Evolutionary conservation across 2,888 invertebrate species (phyloP), one percentile per base, ranked within the genome.

Genomic region (Ophion costatus): DNA sequence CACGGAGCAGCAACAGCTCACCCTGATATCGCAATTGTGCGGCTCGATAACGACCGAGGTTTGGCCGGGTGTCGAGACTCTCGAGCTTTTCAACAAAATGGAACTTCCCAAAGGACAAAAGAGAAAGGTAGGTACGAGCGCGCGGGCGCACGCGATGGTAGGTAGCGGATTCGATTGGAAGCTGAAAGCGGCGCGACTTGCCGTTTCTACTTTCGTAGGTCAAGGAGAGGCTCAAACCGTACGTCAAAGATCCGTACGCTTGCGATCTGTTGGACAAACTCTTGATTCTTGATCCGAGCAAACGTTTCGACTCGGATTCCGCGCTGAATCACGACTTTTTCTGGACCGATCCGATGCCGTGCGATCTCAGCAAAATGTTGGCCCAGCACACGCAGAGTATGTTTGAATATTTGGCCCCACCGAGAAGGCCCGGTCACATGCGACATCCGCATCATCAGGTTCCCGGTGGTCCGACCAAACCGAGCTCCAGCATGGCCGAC

Each of bases 271-370:
- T 99, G 0, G 99, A 99, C 92, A 98, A 97, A 91, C 94, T 99
- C 24, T 94, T 99, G 66, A 97, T 98, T 10, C 94, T 99, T 71
- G 99, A 99, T 94, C 99, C 99, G 0, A 96, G 96, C 0, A 98
- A 98, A 93, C 94, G 98, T 83, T 95, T 95, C 80, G 98, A 99
- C 92, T 97, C 98, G 0, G 99, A 99, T 92, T 97, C 97, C 0
- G 98, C 99, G 0, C 93, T 99, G 1, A 98, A 99, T 94, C 99
- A 99, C 92, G 98, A 99, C 93, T 99, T 99, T 94, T 99, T 99
- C 94, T 99, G 98, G 98, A 97, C 97, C 6, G 98, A 99, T 93
- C 99, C 99, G 0, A 97, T 98, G 97, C 99, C 99, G 0, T 97
- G 97, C 91, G 98, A 98, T 92, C 94, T 98, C 56, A 97, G 96